phyloP scores from a whole-genome alignment of 2,113 vertebrate genomes.

The Himantopus leucocephalus region DNA sequence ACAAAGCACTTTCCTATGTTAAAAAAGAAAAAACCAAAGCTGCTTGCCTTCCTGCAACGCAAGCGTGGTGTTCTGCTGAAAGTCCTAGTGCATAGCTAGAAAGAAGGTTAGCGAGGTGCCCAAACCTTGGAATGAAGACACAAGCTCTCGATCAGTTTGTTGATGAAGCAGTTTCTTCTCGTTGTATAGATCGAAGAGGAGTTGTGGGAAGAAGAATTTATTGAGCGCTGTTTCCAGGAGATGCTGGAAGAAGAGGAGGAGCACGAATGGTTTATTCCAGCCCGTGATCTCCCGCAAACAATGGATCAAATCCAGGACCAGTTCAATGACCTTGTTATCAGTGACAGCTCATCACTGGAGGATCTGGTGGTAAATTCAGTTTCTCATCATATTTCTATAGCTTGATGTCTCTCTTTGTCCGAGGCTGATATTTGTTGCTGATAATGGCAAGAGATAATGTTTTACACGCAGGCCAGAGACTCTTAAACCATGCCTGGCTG shows the following conservation, averaged over 20 bases:
- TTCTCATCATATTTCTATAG: slow-evolving; percentile 8
- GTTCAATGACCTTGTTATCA: slow-evolving; percentile 84
- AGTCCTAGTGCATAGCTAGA: background rate
- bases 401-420: background rate
- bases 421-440: background rate
- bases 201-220: slow-evolving; percentile 94
- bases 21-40: background rate
- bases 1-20: background rate
- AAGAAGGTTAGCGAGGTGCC: background rate
- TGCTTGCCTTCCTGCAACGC: background rate
- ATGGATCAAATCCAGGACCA: slow-evolving; percentile 87
- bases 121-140: background rate
- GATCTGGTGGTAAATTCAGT: slow-evolving; percentile 82
- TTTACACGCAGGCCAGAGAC: background rate
- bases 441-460: background rate
- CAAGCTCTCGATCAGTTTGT: fast-evolving
- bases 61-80: background rate
- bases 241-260: slow-evolving; percentile 93
- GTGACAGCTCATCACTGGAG: slow-evolving; percentile 79
- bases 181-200: slow-evolving; percentile 86
- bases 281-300: slow-evolving; percentile 87
- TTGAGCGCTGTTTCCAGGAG: slow-evolving; percentile 92
- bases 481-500: background rate
- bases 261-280: slow-evolving; percentile 91
- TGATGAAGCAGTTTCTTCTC: background rate